Evolutionary conservation across 2,888 invertebrate genomes (phyloP).

Genomic region (Lampropteryx suffumata): DNA sequence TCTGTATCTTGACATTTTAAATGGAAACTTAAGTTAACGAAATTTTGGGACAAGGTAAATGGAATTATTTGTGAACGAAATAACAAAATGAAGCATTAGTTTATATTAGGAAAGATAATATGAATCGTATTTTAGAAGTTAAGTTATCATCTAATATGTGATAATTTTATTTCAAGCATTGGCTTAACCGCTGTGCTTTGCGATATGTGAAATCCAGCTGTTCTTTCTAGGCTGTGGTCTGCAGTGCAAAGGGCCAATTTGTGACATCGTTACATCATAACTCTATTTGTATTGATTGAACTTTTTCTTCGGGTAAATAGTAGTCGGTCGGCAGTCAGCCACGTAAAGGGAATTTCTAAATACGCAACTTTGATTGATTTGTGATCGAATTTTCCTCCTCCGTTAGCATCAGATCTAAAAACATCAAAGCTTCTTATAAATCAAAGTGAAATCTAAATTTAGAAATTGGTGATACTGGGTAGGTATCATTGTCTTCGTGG

Average conservation of each 20-base stretch:
- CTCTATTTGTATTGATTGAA: slow-evolving; percentile 57
- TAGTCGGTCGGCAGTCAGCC: slow-evolving; percentile 19
- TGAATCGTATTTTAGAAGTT: too few species aligned
- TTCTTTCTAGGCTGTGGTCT: slow-evolving; percentile 4
- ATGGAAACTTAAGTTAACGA: too few species aligned
- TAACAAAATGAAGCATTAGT: too few species aligned
- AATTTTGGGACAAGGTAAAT: too few species aligned
- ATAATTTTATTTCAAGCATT: too few species aligned
- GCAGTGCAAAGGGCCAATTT: slow-evolving; percentile 46
- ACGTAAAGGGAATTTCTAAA: slow-evolving; percentile 34
- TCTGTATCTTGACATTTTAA: too few species aligned
- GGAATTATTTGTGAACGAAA: too few species aligned
- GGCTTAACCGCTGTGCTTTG: too few species aligned
- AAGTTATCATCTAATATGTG: too few species aligned
- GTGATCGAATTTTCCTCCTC: slow-evolving; percentile 17
- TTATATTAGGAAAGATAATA: too few species aligned
- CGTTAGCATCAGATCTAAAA: slow-evolving; percentile 5
- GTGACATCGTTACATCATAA: slow-evolving; percentile 57
- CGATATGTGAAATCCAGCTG: background rate
- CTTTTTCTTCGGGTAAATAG: slow-evolving; percentile 41
- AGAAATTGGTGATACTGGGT: too few species aligned
- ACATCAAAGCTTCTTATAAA: background rate
- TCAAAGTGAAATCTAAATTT: background rate
- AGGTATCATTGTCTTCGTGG: too few species aligned
- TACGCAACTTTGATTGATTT: slow-evolving; percentile 23